phyloP scores from a whole-genome alignment of 2,797 vertebrate genomes.

The Anolis apletophallus region DNA sequence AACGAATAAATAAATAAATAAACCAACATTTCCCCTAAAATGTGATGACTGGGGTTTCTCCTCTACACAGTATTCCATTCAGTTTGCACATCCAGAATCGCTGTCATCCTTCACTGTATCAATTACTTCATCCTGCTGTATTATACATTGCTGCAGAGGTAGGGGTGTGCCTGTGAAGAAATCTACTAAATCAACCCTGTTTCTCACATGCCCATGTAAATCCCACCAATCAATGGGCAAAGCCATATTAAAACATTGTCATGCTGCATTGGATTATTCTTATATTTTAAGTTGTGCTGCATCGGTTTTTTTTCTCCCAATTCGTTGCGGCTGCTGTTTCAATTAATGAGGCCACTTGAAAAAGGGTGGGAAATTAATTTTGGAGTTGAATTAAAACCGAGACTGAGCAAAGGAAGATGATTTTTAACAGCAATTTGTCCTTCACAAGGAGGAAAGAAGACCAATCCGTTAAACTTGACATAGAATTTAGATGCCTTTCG shows the following conservation, averaged over 20 bases:
- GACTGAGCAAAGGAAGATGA: neutral
- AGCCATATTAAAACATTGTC: conserved; percentile 31
- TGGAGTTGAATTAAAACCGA: conserved; percentile 29
- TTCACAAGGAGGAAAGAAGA: conserved; percentile 57
- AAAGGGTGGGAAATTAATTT: conserved; percentile 18
- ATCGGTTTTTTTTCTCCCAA: neutral
- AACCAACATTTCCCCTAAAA: neutral
- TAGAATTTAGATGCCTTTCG: conserved; percentile 43
- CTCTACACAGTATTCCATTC: neutral
- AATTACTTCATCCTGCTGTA: conserved; percentile 31
- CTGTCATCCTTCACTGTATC: conserved; percentile 33
- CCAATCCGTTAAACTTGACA: conserved; percentile 44
- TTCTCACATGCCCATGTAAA: conserved; percentile 48
- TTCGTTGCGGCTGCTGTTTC: conserved; percentile 3
- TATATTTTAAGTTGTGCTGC: conserved; percentile 28
- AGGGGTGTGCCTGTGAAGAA: neutral
- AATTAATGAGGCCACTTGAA: conserved; percentile 18
- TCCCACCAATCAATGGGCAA: conserved; percentile 6
- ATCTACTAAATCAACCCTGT: conserved; percentile 4
- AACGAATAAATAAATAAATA: too few relatives aligned
- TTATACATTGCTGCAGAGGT: conserved; percentile 23
- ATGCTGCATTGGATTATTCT: conserved; percentile 32
- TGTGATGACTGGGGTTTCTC: neutral
- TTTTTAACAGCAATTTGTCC: conserved; percentile 55
- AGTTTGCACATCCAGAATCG: conserved; percentile 55